Evolutionary conservation across 2,888 invertebrate genomes (phyloP), one percentile per base, ranked within the genome.

Genomic region (Lycophotia porphyrea): DNA sequence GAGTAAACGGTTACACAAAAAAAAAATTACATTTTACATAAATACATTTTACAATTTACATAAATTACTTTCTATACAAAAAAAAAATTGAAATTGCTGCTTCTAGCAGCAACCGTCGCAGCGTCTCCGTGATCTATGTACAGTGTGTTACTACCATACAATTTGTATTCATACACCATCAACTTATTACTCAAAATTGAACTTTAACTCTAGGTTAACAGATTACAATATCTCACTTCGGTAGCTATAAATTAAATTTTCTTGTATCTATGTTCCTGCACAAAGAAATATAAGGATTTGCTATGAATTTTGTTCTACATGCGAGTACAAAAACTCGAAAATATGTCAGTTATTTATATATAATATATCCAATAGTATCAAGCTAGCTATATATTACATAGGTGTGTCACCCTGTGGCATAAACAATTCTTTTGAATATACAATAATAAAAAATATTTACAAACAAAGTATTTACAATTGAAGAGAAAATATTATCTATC

Each of bases 161-260:
- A 96, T 94, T 96, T 95, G 95, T 95, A 93, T 90, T 90, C 91
- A 90, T 91, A 92, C 92, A 90, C 80, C 83, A 85, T 76, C 58
- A 49, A 9, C 21, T 8, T 18, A 11, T n/a, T 18, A 79, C 47
- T 86, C 67, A 66, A 91, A 89, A 88, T 80, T 87, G 49, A 44
- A 91, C 88, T 84, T 74, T 92, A 91, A 66, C 0, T 60, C 18
- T 27, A 44, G 5, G n/a, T 74, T 52, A 8, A 24, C 5, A 24
- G 11, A 36, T n/a, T 11, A 11, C 18, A 15, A 42, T 63, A 24
- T 52, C 11, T 64, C 47, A 52, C n/a, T 47, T 27, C 18, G 27
- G 49, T 15, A 65, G 71, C 67, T 67, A 73, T 64, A 75, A 71
- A 73, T 64, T 55, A 44, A 75, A 84, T 69, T 44, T 68, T 36